These are phyloP conservation scores for Mus spicilegus DNA, from an alignment of 2,113 vertebrate genomes.

Conservation along the genomic window DNA sequence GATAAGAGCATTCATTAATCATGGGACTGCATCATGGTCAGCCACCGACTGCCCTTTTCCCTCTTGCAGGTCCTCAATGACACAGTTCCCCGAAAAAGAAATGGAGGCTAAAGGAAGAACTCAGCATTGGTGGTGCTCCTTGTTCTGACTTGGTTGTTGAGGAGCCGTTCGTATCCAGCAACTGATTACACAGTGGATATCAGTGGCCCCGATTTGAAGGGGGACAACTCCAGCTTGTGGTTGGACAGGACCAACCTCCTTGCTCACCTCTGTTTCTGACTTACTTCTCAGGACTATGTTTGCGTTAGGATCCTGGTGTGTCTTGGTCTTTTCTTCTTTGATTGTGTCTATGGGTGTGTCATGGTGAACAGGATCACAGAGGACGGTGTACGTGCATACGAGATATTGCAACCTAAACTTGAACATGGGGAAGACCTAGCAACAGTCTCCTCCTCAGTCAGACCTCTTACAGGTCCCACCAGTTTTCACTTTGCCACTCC, in stretches of 20 bases:
- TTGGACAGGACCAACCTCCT: neutral
- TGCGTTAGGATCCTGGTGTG: neutral
- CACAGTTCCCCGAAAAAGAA: neutral
- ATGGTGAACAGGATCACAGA: no score
- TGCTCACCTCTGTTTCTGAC: neutral
- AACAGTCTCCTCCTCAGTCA: no score
- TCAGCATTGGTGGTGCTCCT: neutral
- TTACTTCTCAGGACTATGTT: neutral
- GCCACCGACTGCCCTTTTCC: neutral
- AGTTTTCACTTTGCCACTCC: neutral
- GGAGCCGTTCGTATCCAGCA: neutral
- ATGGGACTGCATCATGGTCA: no score
- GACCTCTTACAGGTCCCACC: neutral
- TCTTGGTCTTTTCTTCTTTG: neutral
- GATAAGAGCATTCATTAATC: accelerated
- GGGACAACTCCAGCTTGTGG: neutral
- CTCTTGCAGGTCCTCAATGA: neutral
- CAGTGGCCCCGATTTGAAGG: neutral
- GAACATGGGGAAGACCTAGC: neutral
- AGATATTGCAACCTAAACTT: neutral
- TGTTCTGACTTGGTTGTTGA: neutral
- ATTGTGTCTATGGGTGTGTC: neutral
- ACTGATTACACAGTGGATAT: no score
- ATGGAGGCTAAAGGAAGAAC: neutral
- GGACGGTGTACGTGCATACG: no score